Evolutionary conservation across 2,888 invertebrate genomes (phyloP).

Genomic region (Lymantria dispar): DNA sequence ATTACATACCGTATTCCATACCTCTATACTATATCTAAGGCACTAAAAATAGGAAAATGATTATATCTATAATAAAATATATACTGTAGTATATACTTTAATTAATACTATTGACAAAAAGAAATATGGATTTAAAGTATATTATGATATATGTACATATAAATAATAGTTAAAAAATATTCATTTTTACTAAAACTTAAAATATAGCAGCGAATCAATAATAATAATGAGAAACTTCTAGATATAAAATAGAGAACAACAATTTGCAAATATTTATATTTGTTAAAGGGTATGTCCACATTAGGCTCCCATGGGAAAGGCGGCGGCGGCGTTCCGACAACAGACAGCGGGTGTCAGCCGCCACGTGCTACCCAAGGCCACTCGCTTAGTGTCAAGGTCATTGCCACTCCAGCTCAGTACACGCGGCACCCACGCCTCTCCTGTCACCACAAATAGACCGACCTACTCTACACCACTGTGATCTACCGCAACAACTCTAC

Average conservation of each 20-base stretch:
- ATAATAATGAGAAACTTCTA: neutral
- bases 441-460: conserved; percentile 81
- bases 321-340: conserved; percentile 81
- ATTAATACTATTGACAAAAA: no score
- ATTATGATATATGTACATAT: no score
- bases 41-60: no score
- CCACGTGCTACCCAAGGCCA: conserved; percentile 83
- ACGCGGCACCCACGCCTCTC: conserved; percentile 80
- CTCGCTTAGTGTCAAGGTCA: conserved; percentile 83
- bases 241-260: conserved; percentile 11
- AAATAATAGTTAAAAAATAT: no score
- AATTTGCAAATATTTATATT: conserved; percentile 36
- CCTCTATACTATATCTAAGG: no score
- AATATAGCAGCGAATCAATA: neutral
- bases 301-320: conserved; percentile 80
- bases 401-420: conserved; percentile 81
- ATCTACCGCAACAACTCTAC: conserved; percentile 60
- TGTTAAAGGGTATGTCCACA: conserved; percentile 67
- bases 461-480: conserved; percentile 69
- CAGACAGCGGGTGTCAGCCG: conserved; percentile 82
- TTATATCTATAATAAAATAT: no score
- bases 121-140: no score
- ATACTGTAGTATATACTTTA: no score
- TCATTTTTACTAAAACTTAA: neutral
- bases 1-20: no score